Evolutionary conservation across 2,113 vertebrate genomes (phyloP).

Genomic region (Neofelis nebulosa): DNA sequence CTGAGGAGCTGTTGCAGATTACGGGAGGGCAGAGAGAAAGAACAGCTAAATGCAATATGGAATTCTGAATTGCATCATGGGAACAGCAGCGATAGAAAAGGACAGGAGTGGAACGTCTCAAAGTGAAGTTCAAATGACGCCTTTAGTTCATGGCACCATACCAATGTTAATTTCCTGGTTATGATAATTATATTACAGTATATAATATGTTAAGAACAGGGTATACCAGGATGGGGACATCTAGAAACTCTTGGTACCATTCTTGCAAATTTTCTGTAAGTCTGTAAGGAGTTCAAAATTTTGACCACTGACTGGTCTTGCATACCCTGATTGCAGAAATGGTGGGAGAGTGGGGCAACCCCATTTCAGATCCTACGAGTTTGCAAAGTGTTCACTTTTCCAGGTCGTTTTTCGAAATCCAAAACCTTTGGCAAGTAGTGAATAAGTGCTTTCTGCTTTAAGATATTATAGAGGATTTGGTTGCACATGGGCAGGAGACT

Average conservation of each 20-base stretch:
- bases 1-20: neutral
- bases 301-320: neutral
- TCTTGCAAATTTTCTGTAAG: neutral
- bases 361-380: neutral
- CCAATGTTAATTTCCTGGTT: neutral
- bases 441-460: neutral
- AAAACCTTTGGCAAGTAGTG: neutral
- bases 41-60: neutral
- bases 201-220: neutral
- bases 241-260: neutral
- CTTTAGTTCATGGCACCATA: neutral
- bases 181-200: neutral
- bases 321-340: neutral
- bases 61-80: neutral
- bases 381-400: neutral
- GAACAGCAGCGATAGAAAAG: neutral
- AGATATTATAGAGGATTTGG: neutral
- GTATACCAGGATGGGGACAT: neutral
- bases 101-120: neutral
- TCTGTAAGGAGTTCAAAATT: neutral
- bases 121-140: neutral
- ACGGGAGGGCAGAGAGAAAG: neutral
- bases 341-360: neutral
- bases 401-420: neutral
- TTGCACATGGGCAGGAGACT: neutral